Base-by-base conservation (phyloP, 2,888 invertebrate genomes). In the Cerastis leucographa region DNA sequence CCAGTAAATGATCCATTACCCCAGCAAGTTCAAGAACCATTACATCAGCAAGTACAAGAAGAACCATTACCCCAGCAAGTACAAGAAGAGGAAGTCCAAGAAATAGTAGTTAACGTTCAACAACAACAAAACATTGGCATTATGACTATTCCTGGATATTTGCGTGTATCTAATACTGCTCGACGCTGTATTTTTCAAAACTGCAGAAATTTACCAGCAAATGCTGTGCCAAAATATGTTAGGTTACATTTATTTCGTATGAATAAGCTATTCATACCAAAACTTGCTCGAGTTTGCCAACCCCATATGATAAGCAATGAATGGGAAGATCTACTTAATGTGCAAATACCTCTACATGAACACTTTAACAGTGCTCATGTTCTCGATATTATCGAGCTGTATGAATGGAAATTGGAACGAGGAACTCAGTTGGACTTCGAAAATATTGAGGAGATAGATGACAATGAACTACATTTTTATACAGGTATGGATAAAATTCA, bases 251-350 rank as follows among this genome's bases (percentile, higher is more conserved):
- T 74, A 19, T 22, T 74, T 25, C 35, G 51, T 49, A 40, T 61
- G 22, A 25, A 74, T 49, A 59, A 61, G 25, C 40, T 62, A 19
- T 68, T 61, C 49, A 66, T 76, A 56, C 65, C 76, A 35, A 22
- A 54, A 71, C 56, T 56, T 56, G 68, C 72, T 35, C 56, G 77
- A 62, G 67, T 72, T n/a, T 77, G 77, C 54, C 62, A 72, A n/a
- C 54, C 46, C 11, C 77, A 77, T 73, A 56, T 73, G 59, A 8
- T 64, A 49, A 54, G 42, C 42, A 73, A 56, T 44, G 46, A 51
- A 29, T 73, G 68, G 65, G 54, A 73, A 69, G 72, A 72, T 51
- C 40, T 69, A 29, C 29, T 66, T 25, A 66, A 66, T 66, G 35
- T 44, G 46, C 35, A 46, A 54, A 71, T 49, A 59, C 51, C 35